Evolutionary conservation across 1,140 invertebrate species (phyloP), one percentile per base, ranked within the genome.

Genomic region (Stegodyphus mimosarum): DNA sequence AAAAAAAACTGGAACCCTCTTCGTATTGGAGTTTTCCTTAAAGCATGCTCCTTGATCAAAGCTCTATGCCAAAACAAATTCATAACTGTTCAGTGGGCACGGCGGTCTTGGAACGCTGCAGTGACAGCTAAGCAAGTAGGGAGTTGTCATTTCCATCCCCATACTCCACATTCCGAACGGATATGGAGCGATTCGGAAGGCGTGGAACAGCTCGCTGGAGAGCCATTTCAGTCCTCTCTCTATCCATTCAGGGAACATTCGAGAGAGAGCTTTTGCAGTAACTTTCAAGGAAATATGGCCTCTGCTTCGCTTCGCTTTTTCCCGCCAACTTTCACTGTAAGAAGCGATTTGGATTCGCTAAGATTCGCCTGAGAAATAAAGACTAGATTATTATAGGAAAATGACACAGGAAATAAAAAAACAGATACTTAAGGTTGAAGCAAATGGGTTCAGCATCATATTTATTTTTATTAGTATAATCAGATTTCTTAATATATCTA

Each of bases 51-150:
- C 50, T 33, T 33, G 33, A 70, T 13, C 2, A 74, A 48, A 18
- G 53, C 17, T 7, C 53, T 6, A 74, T 33, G 52, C 53, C 72
- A 74, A 55, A 74, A 74, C 51, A 74, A 74, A 74, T 74, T 74
- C 18, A 55, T 60, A 48, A 11, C 52, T n/a, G n/a, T 18, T 74
- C 53, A 11, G 18, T n/a, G 72, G 33, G 17, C 72, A 51, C 70
- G 48, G 9, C 72, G n/a, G n/a, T 10, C n/a, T 33, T 33, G 33
- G 60, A n/a, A 2, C n/a, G n/a, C 18, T 33, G 9, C 48, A 2
- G 18, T 74, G 72, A 74, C 72, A 74, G 17, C 10, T 15, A 72
- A n/a, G 48, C 70, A 52, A 72, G 10, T 63, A 63, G 60, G n/a
- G 4, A 63, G 60, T 63, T 63, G 60, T 63, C 60, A 63, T 11